Evolutionary conservation across 37 sponge, comb jelly and placozoan genomes (phyloP).

Genomic region (Chondrosia reniformis): DNA sequence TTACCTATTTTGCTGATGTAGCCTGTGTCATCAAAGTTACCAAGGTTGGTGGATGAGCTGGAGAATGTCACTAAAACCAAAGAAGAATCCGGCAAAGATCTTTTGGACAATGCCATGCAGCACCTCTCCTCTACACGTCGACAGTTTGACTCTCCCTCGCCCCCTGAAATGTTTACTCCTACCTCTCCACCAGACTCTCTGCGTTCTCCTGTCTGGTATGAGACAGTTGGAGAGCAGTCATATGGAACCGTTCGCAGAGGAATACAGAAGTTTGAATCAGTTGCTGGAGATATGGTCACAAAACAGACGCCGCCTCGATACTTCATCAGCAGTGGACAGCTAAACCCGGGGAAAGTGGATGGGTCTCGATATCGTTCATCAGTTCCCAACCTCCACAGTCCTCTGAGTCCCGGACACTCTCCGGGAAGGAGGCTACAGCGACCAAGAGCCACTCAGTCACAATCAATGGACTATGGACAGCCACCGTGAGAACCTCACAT

Average conservation of each 20-base stretch:
- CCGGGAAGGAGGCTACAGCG: slow-evolving; percentile 9
- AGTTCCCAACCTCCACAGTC: slow-evolving; percentile 14
- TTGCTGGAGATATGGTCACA: too few species aligned
- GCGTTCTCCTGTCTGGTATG: slow-evolving; percentile 53
- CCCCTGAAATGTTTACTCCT: neutral
- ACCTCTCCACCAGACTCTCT: slow-evolving; percentile 31
- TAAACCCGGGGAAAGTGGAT: too few species aligned
- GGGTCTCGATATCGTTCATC: too few species aligned
- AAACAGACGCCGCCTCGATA: too few species aligned
- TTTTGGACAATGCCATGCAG: slow-evolving; percentile 6
- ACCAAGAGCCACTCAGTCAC: neutral
- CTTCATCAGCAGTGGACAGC: too few species aligned
- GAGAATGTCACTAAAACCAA: slow-evolving; percentile 26
- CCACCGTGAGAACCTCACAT: too few species aligned
- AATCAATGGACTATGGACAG: neutral
- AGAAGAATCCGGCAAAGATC: slow-evolving; percentile 56
- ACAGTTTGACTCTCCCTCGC: slow-evolving; percentile 8
- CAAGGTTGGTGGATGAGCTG: slow-evolving; percentile 28
- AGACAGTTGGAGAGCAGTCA: too few species aligned
- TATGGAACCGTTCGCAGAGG: too few species aligned
- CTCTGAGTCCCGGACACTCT: neutral
- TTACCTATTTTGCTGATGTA: neutral
- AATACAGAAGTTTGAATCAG: too few species aligned
- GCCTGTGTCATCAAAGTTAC: slow-evolving; percentile 7
- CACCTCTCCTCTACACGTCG: slow-evolving; percentile 57